Base-by-base conservation (phyloP, 2,888 invertebrate species). In the Phanerotoma sp. region DNA sequence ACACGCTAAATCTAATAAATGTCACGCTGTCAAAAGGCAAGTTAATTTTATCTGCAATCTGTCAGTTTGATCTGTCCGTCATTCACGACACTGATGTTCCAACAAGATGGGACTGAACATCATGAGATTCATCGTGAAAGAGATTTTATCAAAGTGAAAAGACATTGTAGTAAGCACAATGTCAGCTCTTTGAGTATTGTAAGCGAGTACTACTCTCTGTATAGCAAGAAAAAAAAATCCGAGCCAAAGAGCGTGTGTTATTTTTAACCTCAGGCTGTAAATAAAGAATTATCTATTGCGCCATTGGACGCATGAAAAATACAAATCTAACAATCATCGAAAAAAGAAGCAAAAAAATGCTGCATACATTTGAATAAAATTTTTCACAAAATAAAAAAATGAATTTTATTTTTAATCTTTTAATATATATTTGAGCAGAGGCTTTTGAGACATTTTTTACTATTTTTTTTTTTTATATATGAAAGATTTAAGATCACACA, bases 21-120 rank as follows among this genome's bases (percentile, higher is more conserved):
- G 45, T 45, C 28, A 18, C 45, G 46, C 38, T 46, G 46, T 46
- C 30, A 52, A 52, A 52, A 52, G 52, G 13, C 51, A 32, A 33
- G 42, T 46, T 52, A 52, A 52, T 52, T 52, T 38, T 38, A 44
- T 40, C 46, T 30, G 20, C 38, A 42, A 49, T 16, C 38, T 40
- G 49, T 40, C 49, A 30, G 13, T 11, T 30, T 22, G 15, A 28
- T 28, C 28, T 5, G 28, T 7, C 28, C 18, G 13, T 32, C 40
- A 49, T 20, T 49, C 28, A 11, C 16, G 21, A 15, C 21, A 49
- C 40, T 38, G 38, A 49, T 37, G 37, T 25, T 25, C 32, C 33
- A 48, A 49, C 30, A 49, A 16, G 49, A 49, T 40, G 49, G 20
- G 10, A 40, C 30, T 28, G 11, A 11, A 9, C 16, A 15, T 10